Evolutionary conservation across 1,140 invertebrate genomes (phyloP), one percentile per base, ranked within the genome.

Genomic region (Onthophagus taurus): DNA sequence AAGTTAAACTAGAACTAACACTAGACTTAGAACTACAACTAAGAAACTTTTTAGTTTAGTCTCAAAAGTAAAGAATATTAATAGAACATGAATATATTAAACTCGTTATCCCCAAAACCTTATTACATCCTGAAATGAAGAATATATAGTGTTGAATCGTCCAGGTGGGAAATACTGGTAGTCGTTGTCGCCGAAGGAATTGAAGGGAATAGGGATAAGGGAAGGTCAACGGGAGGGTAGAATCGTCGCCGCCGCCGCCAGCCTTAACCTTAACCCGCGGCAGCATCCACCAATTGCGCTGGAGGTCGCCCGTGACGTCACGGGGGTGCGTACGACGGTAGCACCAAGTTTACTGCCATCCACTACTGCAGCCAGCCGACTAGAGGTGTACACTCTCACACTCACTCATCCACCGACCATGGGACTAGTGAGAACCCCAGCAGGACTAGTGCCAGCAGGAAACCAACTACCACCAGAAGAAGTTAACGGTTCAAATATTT

Each of bases 211-310:
- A 19, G 35, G 35, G 35, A 37, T 21, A 37, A 37, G 19, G 13
- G 13, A 21, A 21, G 24, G 35, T 11, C 19, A 18, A 37, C 6
- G 44, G 33, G 44, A 23, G 37, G 30, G 21, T 48, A 17, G 45
- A 50, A 36, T 52, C 51, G 49, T 53, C 53, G 50, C 53, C 51
- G 47, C 44, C 31, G 24, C 45, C 62, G 67, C 67, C 67, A 57
- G 63, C 63, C 68, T 69, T 63, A 56, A 54, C 52, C 54, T 51
- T 53, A 68, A 66, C 49, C 66, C 66, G 68, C 68, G 68, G 69
- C 70, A 68, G 60, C 65, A 63, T 64, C 42, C 53, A 57, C 60
- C 54, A 57, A 53, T 58, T 45, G 34, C 45, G 49, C 49, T 42
- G 52, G 57, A 55, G 54, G 56, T 57, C 58, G 58, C 18, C 38